Percentiles rank a stretch among this genome's conserved stretches.
phyloP scores from a whole-genome alignment of 2,888 invertebrate species.

The Lucinisca nassula region DNA sequence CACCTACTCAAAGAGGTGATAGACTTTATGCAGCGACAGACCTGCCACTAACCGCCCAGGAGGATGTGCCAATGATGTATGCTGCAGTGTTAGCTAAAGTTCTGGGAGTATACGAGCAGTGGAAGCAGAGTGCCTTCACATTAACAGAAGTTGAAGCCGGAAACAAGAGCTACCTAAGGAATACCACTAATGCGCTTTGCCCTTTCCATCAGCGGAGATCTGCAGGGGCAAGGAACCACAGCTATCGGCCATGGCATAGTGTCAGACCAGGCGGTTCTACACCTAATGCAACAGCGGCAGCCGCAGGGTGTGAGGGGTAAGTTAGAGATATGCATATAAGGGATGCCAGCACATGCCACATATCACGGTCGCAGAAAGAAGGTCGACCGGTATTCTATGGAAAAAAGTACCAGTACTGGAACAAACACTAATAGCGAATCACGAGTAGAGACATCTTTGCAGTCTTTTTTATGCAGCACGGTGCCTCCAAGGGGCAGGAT shows the following conservation, averaged over 20 bases:
- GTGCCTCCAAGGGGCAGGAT: neutral
- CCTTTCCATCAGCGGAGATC: neutral
- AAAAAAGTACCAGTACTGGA: neutral
- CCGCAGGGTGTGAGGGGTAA: neutral
- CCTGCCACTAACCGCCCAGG: neutral
- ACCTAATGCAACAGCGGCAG: neutral
- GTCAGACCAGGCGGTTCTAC: neutral
- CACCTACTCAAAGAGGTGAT: neutral
- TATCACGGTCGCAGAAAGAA: neutral
- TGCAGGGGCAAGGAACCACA: neutral
- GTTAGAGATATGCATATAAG: neutral
- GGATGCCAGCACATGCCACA: neutral
- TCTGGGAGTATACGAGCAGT: neutral
- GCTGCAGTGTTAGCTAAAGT: too few species aligned
- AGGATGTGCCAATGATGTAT: neutral
- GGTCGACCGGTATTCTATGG: neutral
- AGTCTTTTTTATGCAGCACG: neutral
- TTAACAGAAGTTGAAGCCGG: neutral
- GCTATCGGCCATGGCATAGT: neutral
- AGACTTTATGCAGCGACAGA: neutral
- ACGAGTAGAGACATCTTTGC: neutral
- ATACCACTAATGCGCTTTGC: neutral
- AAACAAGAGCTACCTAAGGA: neutral
- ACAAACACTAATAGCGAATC: neutral
- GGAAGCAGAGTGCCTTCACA: neutral